phyloP scores from a whole-genome alignment of 30 jellyfish, hydroid and myxozoan genomes.

The Morbakka virulenta region DNA sequence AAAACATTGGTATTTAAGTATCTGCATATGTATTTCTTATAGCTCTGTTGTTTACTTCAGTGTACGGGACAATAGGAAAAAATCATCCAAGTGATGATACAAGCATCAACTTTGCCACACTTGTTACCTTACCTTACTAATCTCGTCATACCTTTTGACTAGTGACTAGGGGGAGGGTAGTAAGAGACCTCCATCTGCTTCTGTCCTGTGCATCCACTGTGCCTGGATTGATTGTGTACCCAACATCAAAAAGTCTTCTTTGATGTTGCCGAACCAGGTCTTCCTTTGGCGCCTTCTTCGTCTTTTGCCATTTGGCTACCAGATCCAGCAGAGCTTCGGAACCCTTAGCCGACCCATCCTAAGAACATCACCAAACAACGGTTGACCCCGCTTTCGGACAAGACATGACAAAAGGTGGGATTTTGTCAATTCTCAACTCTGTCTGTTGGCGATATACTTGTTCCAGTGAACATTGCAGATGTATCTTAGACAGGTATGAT shows the following conservation, averaged over 20 bases:
- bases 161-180: background rate
- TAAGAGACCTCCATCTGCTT: background rate
- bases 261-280: too few species aligned
- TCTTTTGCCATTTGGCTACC: background rate
- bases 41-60: too few species aligned
- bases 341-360: background rate
- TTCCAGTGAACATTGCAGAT: background rate
- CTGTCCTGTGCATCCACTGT: background rate
- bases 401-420: background rate
- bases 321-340: background rate
- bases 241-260: background rate
- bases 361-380: background rate
- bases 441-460: background rate
- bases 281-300: background rate
- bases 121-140: background rate
- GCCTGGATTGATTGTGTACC: background rate
- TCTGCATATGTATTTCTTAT: too few species aligned
- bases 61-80: too few species aligned
- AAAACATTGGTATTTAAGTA: too few species aligned
- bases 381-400: background rate
- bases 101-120: too few species aligned
- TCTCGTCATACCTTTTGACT: background rate
- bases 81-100: too few species aligned
- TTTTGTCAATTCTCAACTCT: background rate
- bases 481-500: background rate